These are phyloP conservation scores for Hycleus phaleratus DNA, from an alignment of 1,140 invertebrate species.

Conservation along the genomic window DNA sequence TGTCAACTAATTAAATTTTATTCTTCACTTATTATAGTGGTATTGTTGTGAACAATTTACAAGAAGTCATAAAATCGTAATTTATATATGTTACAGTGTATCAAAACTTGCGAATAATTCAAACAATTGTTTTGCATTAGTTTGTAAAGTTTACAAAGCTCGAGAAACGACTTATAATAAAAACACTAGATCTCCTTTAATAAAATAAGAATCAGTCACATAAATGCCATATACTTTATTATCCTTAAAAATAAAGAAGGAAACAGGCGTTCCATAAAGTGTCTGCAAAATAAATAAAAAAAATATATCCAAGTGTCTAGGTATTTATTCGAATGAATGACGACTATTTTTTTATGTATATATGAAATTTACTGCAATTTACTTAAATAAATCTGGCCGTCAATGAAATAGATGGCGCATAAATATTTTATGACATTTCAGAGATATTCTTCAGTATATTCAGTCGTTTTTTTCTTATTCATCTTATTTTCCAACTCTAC, in stretches of 20 bases:
- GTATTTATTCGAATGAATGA: conserved; percentile 32
- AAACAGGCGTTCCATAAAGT: conserved; percentile 19
- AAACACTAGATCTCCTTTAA: conserved; percentile 25
- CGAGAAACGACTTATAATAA: conserved; percentile 20
- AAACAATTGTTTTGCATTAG: conserved; percentile 4
- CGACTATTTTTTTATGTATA: conserved; percentile 22
- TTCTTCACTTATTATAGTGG: conserved; percentile 6
- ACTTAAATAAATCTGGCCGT: conserved; percentile 21
- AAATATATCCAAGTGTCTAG: conserved; percentile 22
- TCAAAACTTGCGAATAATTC: conserved; percentile 12
- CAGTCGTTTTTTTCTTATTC: background rate
- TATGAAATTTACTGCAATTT: conserved; percentile 14
- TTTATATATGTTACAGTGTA: conserved; percentile 11
- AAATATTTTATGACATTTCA: conserved; percentile 16
- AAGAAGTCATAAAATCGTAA: conserved; percentile 9
- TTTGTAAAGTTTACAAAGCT: background rate
- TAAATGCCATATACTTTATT: conserved; percentile 28
- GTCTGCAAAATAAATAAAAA: conserved; percentile 23
- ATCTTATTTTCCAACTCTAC: background rate
- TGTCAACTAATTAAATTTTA: conserved; percentile 13
- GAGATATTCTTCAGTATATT: background rate
- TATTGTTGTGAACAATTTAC: conserved; percentile 12
- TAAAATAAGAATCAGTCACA: conserved; percentile 29
- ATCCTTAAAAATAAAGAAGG: conserved; percentile 24
- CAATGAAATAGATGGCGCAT: conserved; percentile 19